These are phyloP conservation scores for Channallabes apus DNA, from an alignment of 2,797 vertebrate genomes.

Conservation along the genomic window DNA sequence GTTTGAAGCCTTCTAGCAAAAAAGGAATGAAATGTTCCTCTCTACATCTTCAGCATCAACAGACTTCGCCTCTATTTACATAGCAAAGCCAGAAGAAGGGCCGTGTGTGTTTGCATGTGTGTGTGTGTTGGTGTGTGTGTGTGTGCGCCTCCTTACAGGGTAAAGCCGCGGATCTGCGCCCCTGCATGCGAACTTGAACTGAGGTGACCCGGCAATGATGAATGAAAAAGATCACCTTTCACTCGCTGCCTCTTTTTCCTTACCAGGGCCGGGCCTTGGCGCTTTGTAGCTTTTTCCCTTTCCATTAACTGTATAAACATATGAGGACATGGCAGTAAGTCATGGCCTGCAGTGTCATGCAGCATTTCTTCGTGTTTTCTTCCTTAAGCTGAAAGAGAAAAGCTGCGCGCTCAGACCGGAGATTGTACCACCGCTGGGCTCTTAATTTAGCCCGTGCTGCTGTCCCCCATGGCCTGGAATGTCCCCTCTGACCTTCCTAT, in stretches of 20 bases:
- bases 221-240: slow-evolving; percentile 66
- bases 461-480: slow-evolving; percentile 75
- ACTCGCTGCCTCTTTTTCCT: slow-evolving; percentile 38
- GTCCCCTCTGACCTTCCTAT: slow-evolving; percentile 75
- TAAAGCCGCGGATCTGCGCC: slow-evolving; percentile 42
- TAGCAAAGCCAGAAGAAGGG: slow-evolving; percentile 40
- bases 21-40: slow-evolving; percentile 42
- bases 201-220: slow-evolving; percentile 67
- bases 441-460: slow-evolving; percentile 76
- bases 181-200: slow-evolving; percentile 70
- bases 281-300: slow-evolving; percentile 52
- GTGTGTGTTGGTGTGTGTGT: slow-evolving; percentile 17
- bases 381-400: slow-evolving; percentile 26
- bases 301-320: slow-evolving; percentile 60
- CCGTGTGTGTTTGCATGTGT: not conserved
- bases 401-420: slow-evolving; percentile 34
- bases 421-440: slow-evolving; percentile 66
- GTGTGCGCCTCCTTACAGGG: slow-evolving; percentile 35
- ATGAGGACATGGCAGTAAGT: slow-evolving; percentile 41
- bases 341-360: slow-evolving; percentile 28
- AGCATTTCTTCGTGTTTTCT: slow-evolving; percentile 30
- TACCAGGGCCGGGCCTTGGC: slow-evolving; percentile 11
- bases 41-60: slow-evolving; percentile 39
- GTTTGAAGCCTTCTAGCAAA: slow-evolving; percentile 8
- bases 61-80: slow-evolving; percentile 48